These are phyloP conservation scores for Hemiprocne comata DNA, from an alignment of 2,113 vertebrate species.

Conservation along the genomic window DNA sequence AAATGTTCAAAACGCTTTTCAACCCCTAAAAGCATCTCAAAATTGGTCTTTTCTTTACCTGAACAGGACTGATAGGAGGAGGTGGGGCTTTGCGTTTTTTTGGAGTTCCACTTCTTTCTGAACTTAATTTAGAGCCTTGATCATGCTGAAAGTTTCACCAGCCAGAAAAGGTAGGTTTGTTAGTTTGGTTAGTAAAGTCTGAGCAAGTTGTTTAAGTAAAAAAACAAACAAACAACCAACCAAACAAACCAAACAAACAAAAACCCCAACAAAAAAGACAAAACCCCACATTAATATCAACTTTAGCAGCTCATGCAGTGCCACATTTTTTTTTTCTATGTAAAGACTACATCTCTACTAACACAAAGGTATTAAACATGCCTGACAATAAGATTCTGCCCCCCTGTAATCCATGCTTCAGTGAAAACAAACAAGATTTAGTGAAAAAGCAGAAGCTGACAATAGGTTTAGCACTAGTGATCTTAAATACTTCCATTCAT, in stretches of 20 bases:
- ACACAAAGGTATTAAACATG: conserved; percentile 59
- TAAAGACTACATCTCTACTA: background rate
- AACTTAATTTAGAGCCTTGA: conserved; percentile 94
- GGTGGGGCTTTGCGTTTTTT: conserved; percentile 99
- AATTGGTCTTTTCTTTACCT: conserved; percentile 85
- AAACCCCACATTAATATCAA: conserved; percentile 61
- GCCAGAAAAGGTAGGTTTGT: conserved; percentile 84
- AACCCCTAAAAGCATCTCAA: conserved; percentile 34
- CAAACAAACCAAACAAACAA: too few species aligned
- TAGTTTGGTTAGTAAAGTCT: conserved; percentile 85
- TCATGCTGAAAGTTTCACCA: conserved; percentile 92
- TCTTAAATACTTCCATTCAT: background rate
- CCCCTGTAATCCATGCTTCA: conserved; percentile 68
- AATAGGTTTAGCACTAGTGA: conserved; percentile 16
- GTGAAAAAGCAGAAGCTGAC: conserved; percentile 55
- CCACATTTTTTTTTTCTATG: background rate
- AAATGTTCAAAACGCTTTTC: background rate
- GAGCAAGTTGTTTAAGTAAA: conserved; percentile 62
- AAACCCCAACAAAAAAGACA: too few species aligned
- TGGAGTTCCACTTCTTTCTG: conserved; percentile 97
- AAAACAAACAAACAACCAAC: too few species aligned
- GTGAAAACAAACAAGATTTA: conserved; percentile 63
- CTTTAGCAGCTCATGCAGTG: conserved; percentile 66
- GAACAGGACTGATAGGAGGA: conserved; percentile 93
- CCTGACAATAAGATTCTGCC: conserved; percentile 6